Base-by-base conservation (phyloP, 2,888 invertebrate species). In the Drosophila demipolita region DNA sequence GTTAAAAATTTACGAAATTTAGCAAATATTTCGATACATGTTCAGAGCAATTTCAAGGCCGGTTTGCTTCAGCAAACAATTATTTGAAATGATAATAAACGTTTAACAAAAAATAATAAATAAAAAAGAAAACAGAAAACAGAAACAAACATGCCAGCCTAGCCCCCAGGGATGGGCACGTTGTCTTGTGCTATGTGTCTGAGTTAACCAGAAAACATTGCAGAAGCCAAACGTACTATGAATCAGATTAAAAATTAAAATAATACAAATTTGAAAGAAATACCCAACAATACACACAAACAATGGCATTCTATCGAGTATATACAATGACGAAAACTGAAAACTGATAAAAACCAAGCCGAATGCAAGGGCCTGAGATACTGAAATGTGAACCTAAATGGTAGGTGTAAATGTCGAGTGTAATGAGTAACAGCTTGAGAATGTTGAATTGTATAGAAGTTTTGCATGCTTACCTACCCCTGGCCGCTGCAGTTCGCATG, bases 391-490 rank as follows among this genome's bases (percentile, higher is more conserved):
- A 80, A 76, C 75, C 83, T 80, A 80, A 68, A 68, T 63, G 67
- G 40, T 80, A 81, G 84, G 82, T 67, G 65, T 61, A 55, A 74
- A 77, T 75, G 69, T 80, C 81, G 86, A 80, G 78, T 83, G 84
- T 79, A 87, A 83, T 77, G 83, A 79, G 87, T 86, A 83, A 86
- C 87, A 86, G 85, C 85, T 87, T 86, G 85, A 86, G 87, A 87
- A 87, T 83, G 86, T 87, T 87, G 84, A 87, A 87, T 87, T 87
- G 87, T 87, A 87, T 87, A 87, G 87, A 87, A 80, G 81, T 87
- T 86, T 87, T 83, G 81, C 85, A 68, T 71, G 53, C 66, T 40
- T 64, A 73, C 66, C 76, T 32, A 32, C 29, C 50, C 17, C 57
- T 49, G 35, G 36, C 58, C 29, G 52, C 66, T 17, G n/a, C 38